These are phyloP conservation scores for Tryphoninae sp. DNA, from an alignment of 2,888 invertebrate species.

Conservation along the genomic window DNA sequence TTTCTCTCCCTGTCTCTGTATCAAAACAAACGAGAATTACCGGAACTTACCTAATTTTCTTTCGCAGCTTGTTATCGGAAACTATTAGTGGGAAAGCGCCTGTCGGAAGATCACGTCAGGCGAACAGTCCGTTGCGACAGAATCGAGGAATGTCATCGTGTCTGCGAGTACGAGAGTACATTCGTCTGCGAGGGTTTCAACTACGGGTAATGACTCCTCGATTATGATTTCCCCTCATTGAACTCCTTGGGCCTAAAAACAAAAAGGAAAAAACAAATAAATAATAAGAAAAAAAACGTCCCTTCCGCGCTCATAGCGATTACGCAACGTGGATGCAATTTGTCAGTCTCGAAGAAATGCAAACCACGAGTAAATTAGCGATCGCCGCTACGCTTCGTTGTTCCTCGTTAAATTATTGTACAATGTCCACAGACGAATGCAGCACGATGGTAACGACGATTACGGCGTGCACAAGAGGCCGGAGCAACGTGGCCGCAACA, in stretches of 20 bases:
- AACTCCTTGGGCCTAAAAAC: background rate
- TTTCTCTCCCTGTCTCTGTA: background rate
- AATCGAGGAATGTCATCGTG: slow-evolving; percentile 89
- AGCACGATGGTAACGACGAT: background rate
- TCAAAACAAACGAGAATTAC: background rate
- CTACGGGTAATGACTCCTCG: slow-evolving; percentile 85
- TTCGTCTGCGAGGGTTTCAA: slow-evolving; percentile 93
- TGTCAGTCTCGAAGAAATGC: background rate
- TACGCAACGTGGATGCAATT: background rate
- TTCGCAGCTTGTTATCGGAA: slow-evolving; percentile 90
- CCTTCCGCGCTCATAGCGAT: too few species aligned
- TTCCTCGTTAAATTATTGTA: too few species aligned
- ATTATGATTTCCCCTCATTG: slow-evolving; percentile 2
- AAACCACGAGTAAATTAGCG: background rate
- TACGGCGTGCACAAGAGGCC: slow-evolving; percentile 12
- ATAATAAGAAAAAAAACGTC: too few species aligned
- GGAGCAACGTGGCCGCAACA: slow-evolving; percentile 48
- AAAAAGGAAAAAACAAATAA: slow-evolving; percentile 17
- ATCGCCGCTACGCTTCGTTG: too few species aligned
- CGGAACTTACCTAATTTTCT: slow-evolving; percentile 56
- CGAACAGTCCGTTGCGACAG: slow-evolving; percentile 87
- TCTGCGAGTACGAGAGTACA: slow-evolving; percentile 88
- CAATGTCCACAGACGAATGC: background rate
- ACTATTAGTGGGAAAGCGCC: slow-evolving; percentile 88
- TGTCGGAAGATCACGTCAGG: slow-evolving; percentile 87